phyloP scores from a whole-genome alignment of 2,113 vertebrate species.

The Epinephelus cyanopodus region DNA sequence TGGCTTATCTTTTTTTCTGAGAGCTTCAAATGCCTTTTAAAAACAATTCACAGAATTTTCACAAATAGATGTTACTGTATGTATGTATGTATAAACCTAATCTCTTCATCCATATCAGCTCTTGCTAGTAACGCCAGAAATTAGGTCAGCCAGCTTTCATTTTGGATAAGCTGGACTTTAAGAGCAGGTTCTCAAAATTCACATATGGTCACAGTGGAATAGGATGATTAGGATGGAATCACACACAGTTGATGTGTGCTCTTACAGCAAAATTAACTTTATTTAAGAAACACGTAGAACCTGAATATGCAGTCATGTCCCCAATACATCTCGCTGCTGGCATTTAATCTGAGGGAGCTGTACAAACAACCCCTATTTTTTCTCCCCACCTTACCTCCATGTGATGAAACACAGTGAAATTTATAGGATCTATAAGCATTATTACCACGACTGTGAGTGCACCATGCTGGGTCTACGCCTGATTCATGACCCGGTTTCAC shows the following conservation, averaged over 20 bases:
- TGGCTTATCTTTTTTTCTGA: not conserved
- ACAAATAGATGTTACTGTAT: conserved; percentile 30
- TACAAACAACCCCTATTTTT: not conserved
- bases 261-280: not conserved
- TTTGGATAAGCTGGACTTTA: conserved; percentile 70
- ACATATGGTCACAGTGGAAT: conserved; percentile 19
- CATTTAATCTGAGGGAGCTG: not conserved
- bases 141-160: conserved; percentile 72
- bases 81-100: conserved; percentile 46
- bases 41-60: conserved; percentile 13
- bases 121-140: conserved; percentile 57
- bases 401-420: conserved; percentile 21
- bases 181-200: conserved; percentile 60
- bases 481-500: conserved; percentile 70
- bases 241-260: not conserved
- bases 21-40: conserved; percentile 2
- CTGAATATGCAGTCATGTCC: not conserved
- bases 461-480: conserved; percentile 49
- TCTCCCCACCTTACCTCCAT: not conserved
- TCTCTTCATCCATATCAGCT: conserved; percentile 71
- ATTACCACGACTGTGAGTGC: conserved; percentile 36
- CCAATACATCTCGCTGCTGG: not conserved
- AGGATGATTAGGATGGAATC: not conserved
- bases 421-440: conserved; percentile 47
- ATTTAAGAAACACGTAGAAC: not conserved